Percentiles rank a stretch among this genome's conserved stretches.
phyloP scores from a whole-genome alignment of 2,113 vertebrate genomes.

The Platanista minor region DNA sequence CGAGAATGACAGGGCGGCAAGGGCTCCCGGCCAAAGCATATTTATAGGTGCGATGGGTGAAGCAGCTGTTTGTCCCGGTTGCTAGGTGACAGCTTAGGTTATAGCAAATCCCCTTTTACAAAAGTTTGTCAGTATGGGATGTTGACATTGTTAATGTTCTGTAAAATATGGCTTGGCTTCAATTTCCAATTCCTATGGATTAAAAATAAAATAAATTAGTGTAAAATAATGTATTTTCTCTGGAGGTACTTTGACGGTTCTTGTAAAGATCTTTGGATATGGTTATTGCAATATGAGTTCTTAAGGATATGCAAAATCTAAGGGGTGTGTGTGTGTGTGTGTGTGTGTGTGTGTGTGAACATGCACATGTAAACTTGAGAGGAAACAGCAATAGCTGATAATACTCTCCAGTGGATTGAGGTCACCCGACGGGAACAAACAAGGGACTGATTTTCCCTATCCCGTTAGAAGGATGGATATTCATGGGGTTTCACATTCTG shows the following conservation, averaged over 20 bases:
- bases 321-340: neutral
- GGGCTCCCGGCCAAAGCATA: constrained; percentile 29
- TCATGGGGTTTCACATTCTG: neutral
- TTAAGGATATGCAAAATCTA: neutral
- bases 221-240: neutral
- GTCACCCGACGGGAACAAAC: neutral
- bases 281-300: neutral
- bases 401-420: neutral
- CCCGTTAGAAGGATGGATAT: rapidly evolving
- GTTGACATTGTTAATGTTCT: neutral
- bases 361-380: neutral
- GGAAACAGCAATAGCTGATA: neutral
- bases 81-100: constrained; percentile 63
- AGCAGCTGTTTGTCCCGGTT: constrained; percentile 70
- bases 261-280: neutral
- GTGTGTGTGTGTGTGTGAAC: too few species aligned
- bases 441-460: neutral
- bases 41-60: constrained; percentile 72
- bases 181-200: neutral
- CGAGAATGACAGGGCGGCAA: constrained; percentile 40
- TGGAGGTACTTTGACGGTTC: neutral
- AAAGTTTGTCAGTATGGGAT: neutral
- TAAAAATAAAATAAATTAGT: neutral
- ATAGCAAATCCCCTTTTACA: neutral
- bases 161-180: neutral